Evolutionary conservation across 2,888 invertebrate species (phyloP).

Genomic region (Rhamnusium bicolor): DNA sequence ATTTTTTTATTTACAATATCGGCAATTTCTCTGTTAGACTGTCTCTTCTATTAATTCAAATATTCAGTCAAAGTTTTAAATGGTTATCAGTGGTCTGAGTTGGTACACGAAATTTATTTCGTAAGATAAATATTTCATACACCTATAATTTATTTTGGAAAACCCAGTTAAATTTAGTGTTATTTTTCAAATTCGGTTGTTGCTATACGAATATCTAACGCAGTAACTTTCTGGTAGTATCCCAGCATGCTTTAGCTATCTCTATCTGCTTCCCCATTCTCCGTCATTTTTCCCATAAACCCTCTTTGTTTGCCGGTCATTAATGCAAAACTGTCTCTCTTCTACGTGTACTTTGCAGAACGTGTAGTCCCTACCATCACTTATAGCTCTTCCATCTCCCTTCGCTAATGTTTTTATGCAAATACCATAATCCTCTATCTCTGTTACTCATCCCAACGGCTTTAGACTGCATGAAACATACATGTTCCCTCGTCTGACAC

Average conservation of each 20-base stretch:
- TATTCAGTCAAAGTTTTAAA: too few relatives aligned
- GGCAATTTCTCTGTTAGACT: too few relatives aligned
- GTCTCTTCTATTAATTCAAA: too few relatives aligned
- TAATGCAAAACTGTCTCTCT: conserved; percentile 64
- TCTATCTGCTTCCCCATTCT: conserved; percentile 50
- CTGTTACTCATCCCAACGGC: conserved; percentile 62
- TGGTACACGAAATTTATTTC: too few relatives aligned
- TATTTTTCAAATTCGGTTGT: conserved; percentile 6
- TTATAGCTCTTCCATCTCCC: conserved; percentile 50
- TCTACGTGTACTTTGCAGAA: conserved; percentile 59
- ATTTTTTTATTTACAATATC: too few relatives aligned
- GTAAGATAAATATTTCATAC: not conserved
- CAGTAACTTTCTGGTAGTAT: conserved; percentile 34
- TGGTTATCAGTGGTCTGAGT: too few relatives aligned
- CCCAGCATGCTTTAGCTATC: conserved; percentile 40
- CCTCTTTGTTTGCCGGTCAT: conserved; percentile 63
- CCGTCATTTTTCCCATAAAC: conserved; percentile 55
- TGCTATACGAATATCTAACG: conserved; percentile 41
- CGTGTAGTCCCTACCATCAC: conserved; percentile 52
- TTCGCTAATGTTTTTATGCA: conserved; percentile 59
- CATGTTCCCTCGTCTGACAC: conserved; percentile 66
- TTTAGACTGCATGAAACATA: conserved; percentile 64
- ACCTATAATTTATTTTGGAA: not conserved
- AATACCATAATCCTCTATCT: conserved; percentile 62
- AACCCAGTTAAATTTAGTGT: not conserved